Evolutionary conservation across 2,797 vertebrate genomes (phyloP), one percentile per base, ranked within the genome.

Genomic region (Triplophysa yarkandensis): DNA sequence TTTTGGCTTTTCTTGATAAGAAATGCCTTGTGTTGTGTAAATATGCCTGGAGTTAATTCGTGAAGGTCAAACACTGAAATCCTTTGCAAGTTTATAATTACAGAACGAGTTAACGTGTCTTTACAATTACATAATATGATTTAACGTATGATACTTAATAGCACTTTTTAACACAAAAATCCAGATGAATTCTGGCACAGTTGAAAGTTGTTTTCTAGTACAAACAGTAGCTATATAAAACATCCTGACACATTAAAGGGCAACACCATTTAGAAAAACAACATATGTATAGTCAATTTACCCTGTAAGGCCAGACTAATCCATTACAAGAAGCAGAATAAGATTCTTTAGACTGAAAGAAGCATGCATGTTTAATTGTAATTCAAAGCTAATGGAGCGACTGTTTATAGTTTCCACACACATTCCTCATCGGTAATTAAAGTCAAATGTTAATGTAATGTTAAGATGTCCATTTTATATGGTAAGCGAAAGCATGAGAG

Each of bases 391-490:
- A 52, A 67, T 58, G 23, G 43, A 25, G 27, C 23, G 13, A 28
- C 34, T 27, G 41, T 68, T 77, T 64, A 76, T 70, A 60, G 27
- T 9, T 72, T 41, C 61, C 44, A 7, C 57, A 61, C 41, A 16
- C 4, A 48, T 52, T 54, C n/a, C 48, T 64, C 60, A n/a, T 25
- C 48, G 10, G 64, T 55, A 54, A 48, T 57, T 58, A 28, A 66
- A 65, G 66, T 39, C 68, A 66, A 77, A 71, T 61, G 41, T 60
- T 60, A 2, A 19, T 6, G 13, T 23, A 21, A 46, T 0, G 32
- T 14, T 46, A 4, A 79, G 68, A 79, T 79, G 48, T 79, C 83
- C 10, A 21, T 76, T 60, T 14, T 25, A 58, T 72, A 34, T 0
- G 32, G 4, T 19, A 9, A 58, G 16, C 17, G 11, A 30, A 58